Base-by-base conservation (phyloP, 2,888 invertebrate genomes). In the Panorpa germanica region DNA sequence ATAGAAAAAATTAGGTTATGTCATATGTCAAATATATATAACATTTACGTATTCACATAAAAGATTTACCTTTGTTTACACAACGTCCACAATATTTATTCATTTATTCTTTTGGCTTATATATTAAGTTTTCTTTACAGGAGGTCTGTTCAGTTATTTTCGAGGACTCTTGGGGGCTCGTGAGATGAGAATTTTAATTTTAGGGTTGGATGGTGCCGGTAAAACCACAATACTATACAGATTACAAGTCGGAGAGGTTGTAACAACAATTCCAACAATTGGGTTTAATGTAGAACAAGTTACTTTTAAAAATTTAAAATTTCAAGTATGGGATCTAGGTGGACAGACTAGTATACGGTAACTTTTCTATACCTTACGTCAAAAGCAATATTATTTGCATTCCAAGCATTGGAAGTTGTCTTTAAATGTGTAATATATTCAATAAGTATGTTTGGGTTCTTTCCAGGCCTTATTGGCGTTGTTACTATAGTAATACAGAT, bases 271-370 rank as follows among this genome's bases (percentile, higher is more conserved):
- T 59, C 88, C 95, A 38, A 96, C 98, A 7, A 98, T 98, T 54
- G 98, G 69, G 25, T 98, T 98, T 59, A 98, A 98, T 61, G 98
- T 96, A 43, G 96, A 96, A 59, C 95, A 95, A 68, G 95, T 96
- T 34, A 86, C 86, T 44, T 96, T 93, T 55, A 95, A 95, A 65
- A 98, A 98, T 64, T 68, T 98, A 40, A 98, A 95, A 60, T 98
- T 98, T 52, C 96, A 96, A 75, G 93, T 86, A 17, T 93, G 93
- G 93, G 93, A 98, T 66, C 67, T 98, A 31, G 96, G 96, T 31
- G 96, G 96, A 43, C 96, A 98, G 55, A 96, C 95, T 37, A 95
- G 93, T 63, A 96, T 96, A 58, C 74, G 90, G 90, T 88, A 59
- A 49, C 49, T 40, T 30, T 29, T 18, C 15, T 25, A 14, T 13